Conservation (phyloP, 2,888 invertebrate genomes). For the Syrista parreyssii region DNA sequence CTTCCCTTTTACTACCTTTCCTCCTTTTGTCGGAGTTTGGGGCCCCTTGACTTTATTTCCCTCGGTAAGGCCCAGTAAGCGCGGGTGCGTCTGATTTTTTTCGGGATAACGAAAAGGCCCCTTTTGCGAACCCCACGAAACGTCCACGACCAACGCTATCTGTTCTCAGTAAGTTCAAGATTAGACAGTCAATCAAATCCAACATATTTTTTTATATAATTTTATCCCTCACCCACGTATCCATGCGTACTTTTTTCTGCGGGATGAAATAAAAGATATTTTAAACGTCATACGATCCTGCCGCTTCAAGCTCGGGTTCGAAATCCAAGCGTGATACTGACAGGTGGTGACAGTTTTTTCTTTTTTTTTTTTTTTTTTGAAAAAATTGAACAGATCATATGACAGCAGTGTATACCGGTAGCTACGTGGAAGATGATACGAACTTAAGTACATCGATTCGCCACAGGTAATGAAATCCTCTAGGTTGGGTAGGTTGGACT, state of each 20-base stretch:
- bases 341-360: not conserved
- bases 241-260: not conserved
- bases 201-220: not conserved
- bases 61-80: not conserved
- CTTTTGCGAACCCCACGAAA: not conserved
- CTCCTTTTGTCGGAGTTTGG: constrained; percentile 9
- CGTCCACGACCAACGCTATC: not conserved
- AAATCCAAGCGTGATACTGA: not conserved
- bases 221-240: not conserved
- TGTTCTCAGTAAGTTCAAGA: not conserved
- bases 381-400: constrained; percentile 46
- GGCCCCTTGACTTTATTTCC: constrained; percentile 3
- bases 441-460: constrained; percentile 1
- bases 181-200: not conserved
- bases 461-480: not conserved
- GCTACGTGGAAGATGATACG: constrained; percentile 52
- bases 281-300: not conserved
- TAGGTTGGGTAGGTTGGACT: not conserved
- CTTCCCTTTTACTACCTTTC: constrained; percentile 15
- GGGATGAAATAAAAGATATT: not conserved
- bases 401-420: constrained; percentile 59
- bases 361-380: too few species aligned
- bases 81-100: constrained; percentile 6
- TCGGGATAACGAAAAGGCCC: constrained; percentile 9
- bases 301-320: not conserved